Evolutionary conservation across 1,140 invertebrate species (phyloP).

Genomic region (Neodiprion lecontei): DNA sequence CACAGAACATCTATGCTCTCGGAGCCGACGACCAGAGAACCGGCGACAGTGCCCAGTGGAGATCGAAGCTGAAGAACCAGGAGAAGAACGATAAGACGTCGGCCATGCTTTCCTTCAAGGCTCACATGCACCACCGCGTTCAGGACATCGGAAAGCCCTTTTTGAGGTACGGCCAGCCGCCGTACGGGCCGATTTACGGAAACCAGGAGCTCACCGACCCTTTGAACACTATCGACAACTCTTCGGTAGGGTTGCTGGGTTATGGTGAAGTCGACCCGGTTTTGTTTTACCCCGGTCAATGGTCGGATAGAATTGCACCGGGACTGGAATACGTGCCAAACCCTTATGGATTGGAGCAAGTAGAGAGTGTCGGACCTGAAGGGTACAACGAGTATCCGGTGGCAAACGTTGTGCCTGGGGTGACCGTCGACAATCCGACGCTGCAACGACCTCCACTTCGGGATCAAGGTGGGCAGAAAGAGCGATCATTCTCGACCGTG

Average conservation of each 20-base stretch:
- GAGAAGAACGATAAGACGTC: constrained; percentile 20
- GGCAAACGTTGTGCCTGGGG: too few relatives aligned
- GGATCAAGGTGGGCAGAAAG: background rate
- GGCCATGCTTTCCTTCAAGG: constrained; percentile 31
- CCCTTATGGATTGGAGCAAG: background rate
- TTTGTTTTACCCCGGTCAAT: background rate
- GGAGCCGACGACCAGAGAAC: constrained; percentile 10
- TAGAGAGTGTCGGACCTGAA: too few relatives aligned
- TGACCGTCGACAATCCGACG: too few relatives aligned
- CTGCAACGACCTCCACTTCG: too few relatives aligned
- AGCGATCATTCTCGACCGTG: constrained; percentile 23
- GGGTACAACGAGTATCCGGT: too few relatives aligned
- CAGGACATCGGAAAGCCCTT: constrained; percentile 31
- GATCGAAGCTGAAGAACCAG: constrained; percentile 10
- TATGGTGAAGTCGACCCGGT: background rate
- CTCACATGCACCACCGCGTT: constrained; percentile 34
- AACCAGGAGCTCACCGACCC: background rate
- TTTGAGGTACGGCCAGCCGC: background rate
- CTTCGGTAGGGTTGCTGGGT: background rate
- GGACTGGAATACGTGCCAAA: background rate
- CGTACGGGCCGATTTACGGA: too few relatives aligned
- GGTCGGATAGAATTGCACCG: background rate
- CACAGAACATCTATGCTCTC: constrained; percentile 24
- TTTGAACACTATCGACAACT: background rate
- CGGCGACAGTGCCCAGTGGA: background rate